Conservation (phyloP, 2,113 vertebrate species). For the Columba livia region DNA sequence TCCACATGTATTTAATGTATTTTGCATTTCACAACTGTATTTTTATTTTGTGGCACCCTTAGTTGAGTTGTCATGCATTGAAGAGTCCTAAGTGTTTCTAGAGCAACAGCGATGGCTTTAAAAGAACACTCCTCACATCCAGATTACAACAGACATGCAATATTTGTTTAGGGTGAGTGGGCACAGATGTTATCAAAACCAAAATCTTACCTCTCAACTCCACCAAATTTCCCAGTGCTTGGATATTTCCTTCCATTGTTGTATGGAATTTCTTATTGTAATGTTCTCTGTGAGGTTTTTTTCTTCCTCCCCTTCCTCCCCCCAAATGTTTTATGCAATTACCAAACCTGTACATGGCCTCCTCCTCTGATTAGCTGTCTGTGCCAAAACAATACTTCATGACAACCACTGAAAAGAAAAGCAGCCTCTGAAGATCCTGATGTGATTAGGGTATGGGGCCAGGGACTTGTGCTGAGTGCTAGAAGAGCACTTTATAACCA, state of each 20-base stretch:
- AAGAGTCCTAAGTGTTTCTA: background rate
- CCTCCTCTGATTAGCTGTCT: background rate
- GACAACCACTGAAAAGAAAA: background rate
- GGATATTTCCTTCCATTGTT: constrained; percentile 13
- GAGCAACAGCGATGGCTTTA: background rate
- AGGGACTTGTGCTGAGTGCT: background rate
- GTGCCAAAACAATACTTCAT: background rate
- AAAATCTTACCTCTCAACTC: background rate
- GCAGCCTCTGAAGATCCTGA: background rate
- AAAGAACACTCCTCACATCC: background rate
- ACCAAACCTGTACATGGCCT: background rate
- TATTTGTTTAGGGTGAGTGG: background rate
- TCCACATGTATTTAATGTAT: background rate
- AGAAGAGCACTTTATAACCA: constrained; percentile 4
- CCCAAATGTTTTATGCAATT: background rate
- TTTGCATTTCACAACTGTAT: background rate
- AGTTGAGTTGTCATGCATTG: background rate
- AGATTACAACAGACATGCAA: background rate
- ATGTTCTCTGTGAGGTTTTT: background rate
- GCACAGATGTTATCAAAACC: constrained; percentile 53
- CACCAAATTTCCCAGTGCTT: constrained; percentile 5
- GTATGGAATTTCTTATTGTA: constrained; percentile 16
- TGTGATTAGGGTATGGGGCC: background rate
- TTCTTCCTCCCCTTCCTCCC: background rate
- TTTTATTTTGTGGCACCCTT: background rate